Conservation (phyloP, 2,888 invertebrate genomes). For the Melipona beecheii region DNA sequence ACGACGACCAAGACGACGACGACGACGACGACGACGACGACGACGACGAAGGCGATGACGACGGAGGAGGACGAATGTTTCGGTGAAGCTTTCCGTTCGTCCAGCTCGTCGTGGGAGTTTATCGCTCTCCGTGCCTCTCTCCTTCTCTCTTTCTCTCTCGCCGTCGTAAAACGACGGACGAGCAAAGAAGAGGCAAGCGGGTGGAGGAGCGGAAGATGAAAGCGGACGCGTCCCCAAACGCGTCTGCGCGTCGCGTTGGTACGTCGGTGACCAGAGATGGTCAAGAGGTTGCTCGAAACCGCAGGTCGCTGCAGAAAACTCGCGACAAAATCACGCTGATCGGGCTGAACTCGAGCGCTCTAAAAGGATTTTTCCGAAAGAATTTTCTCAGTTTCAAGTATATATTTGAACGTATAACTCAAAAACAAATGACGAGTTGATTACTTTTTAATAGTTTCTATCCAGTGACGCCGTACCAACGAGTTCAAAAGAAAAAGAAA, state of each 20-base stretch:
- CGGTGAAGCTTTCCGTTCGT: constrained; percentile 67
- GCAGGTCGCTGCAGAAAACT: constrained; percentile 11
- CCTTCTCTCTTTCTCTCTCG: constrained; percentile 15
- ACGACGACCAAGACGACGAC: constrained; percentile 57
- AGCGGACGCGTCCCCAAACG: constrained; percentile 58
- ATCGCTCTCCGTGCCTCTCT: constrained; percentile 46
- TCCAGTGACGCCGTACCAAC: too few species aligned
- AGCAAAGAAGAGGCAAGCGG: constrained; percentile 46
- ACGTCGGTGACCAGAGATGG: constrained; percentile 69
- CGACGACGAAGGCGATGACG: constrained; percentile 49
- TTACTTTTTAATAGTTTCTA: too few species aligned
- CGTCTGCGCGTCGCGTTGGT: constrained; percentile 63
- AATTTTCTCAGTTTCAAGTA: too few species aligned
- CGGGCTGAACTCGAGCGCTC: too few species aligned
- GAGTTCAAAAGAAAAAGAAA: too few species aligned
- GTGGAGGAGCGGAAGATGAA: constrained; percentile 59
- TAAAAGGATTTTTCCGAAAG: too few species aligned
- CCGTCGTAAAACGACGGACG: constrained; percentile 23
- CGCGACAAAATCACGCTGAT: too few species aligned
- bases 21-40: constrained; percentile 40
- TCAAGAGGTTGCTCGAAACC: constrained; percentile 64
- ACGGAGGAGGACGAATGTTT: constrained; percentile 65
- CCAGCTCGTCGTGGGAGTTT: constrained; percentile 75
- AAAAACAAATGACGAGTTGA: too few species aligned
- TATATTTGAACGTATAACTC: too few species aligned